A percentile compares a stretch with the other conserved stretches of the same genome.
Conservation (phyloP, 2,113 vertebrate species). For the Nibea albiflora region DNA sequence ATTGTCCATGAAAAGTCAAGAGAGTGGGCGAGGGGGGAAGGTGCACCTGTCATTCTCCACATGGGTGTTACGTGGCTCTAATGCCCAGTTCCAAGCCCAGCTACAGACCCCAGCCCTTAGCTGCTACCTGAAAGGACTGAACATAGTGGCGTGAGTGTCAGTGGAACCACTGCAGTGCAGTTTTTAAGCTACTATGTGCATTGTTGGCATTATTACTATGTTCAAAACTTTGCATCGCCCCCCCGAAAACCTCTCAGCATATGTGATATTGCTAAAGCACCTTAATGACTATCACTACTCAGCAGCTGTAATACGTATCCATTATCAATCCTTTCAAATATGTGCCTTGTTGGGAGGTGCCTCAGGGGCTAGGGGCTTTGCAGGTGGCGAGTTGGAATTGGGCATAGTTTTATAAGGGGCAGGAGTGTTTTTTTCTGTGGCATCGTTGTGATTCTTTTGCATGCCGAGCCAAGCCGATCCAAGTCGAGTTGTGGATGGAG, state of each 20-base stretch:
- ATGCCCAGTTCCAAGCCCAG: slow-evolving; percentile 67
- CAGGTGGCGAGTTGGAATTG: slow-evolving; percentile 62
- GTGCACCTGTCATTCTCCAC: slow-evolving; percentile 81
- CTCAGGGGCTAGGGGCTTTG: slow-evolving; percentile 57
- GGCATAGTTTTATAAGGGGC: slow-evolving; percentile 43
- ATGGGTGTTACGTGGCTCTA: slow-evolving; percentile 57
- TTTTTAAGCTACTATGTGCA: slow-evolving; percentile 66
- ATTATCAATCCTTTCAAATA: slow-evolving; percentile 54
- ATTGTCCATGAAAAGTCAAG: slow-evolving; percentile 86
- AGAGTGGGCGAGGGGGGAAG: slow-evolving; percentile 84
- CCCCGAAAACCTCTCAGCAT: not conserved
- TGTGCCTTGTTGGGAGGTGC: slow-evolving; percentile 23
- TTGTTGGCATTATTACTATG: slow-evolving; percentile 47
- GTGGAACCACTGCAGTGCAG: slow-evolving; percentile 43
- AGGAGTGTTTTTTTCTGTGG: slow-evolving; percentile 83
- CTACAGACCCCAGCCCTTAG: slow-evolving; percentile 61
- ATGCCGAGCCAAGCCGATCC: slow-evolving; percentile 85
- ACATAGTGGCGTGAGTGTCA: slow-evolving; percentile 41
- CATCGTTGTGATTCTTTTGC: slow-evolving; percentile 87
- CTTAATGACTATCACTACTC: slow-evolving; percentile 58
- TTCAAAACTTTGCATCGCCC: slow-evolving; percentile 29
- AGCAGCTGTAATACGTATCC: slow-evolving; percentile 33
- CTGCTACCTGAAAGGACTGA: slow-evolving; percentile 67
- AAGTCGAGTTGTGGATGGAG: slow-evolving; percentile 81
- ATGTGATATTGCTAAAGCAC: slow-evolving; percentile 66